Evolutionary conservation across 2,888 invertebrate genomes (phyloP), one percentile per base, ranked within the genome.

Genomic region (Balanococcus diminutus): DNA sequence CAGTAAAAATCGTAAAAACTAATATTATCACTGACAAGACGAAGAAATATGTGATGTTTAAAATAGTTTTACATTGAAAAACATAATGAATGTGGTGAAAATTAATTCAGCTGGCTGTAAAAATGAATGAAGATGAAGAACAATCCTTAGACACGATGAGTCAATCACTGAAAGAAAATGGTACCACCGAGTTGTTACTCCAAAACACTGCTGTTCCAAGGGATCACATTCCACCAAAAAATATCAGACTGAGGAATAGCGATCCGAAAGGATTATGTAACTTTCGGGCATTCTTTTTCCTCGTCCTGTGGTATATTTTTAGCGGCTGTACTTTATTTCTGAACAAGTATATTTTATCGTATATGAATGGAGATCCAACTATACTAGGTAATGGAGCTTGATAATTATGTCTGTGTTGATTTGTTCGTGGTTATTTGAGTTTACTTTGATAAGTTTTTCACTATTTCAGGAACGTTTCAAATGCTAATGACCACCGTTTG

Each of bases 281-380:
- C 89, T 90, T 92, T 46, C 90, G 93, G 88, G 93, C 93, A 32
- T 89, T 93, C 75, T 89, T 92, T 87, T 93, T 94, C 89, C 90
- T 94, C 67, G 89, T 93, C 82, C 89, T 94, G 87, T 95, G 95
- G 95, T 95, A 95, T 89, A 91, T 95, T 89, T 95, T 95, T 89
- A 94, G 94, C 89, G 94, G 93, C 9, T 94, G 93, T 89, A 95
- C 95, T 1, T 90, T 95, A 83, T 95, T 95, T 90, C 91, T 94
- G 87, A 95, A 95, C 90, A 95, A 95, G 89, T 94, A 94, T 89
- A 94, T 95, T 88, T 90, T 95, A 87, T 92, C 94, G 0, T 94
- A 93, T 88, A 91, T 94, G 89, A 92, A 93, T 89, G 94, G 94
- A 81, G 94, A 95, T 90, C 94, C 95, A 22, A 93, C 94, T 85